A percentile compares a stretch with the other conserved stretches of the same genome.
Evolutionary conservation across 37 sponge, comb jelly and placozoan species (phyloP).

Genomic region (Agelas oroides): DNA sequence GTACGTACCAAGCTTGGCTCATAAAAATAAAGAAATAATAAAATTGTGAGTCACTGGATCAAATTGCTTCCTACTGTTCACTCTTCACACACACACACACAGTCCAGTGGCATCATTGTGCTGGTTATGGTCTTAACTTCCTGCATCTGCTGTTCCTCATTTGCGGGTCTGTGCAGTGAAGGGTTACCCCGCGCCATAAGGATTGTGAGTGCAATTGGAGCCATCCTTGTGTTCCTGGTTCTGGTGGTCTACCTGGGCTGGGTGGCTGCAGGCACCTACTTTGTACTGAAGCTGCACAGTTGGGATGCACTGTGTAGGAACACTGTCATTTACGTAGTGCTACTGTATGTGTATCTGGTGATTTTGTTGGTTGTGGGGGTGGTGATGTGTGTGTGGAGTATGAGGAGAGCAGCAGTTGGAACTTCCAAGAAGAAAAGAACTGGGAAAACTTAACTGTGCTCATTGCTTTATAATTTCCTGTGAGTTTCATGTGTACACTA

Average conservation of each 20-base stretch:
- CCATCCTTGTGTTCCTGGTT: neutral
- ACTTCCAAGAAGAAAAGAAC: too few species aligned
- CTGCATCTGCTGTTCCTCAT: slow-evolving; percentile 38
- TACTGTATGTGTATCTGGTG: slow-evolving; percentile 35
- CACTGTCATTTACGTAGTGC: slow-evolving; percentile 13
- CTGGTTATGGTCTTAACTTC: slow-evolving; percentile 13
- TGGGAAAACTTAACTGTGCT: too few species aligned
- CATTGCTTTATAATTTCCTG: too few species aligned
- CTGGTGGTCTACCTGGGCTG: slow-evolving; percentile 18
- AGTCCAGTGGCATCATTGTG: slow-evolving; percentile 41
- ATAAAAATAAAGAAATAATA: neutral
- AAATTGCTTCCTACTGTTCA: too few species aligned
- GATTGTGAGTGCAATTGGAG: neutral
- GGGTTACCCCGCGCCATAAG: neutral
- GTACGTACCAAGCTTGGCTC: neutral
- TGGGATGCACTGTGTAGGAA: slow-evolving; percentile 16
- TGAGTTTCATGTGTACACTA: too few species aligned
- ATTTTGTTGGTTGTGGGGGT: slow-evolving; percentile 19
- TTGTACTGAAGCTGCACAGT: neutral
- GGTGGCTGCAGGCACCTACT: slow-evolving; percentile 38
- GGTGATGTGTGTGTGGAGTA: slow-evolving; percentile 10
- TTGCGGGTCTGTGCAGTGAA: neutral
- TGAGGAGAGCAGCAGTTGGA: too few species aligned
- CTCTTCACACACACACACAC: too few species aligned
- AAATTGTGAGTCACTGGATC: too few species aligned